phyloP scores from a whole-genome alignment of 2,113 vertebrate genomes.

The Equus quagga region DNA sequence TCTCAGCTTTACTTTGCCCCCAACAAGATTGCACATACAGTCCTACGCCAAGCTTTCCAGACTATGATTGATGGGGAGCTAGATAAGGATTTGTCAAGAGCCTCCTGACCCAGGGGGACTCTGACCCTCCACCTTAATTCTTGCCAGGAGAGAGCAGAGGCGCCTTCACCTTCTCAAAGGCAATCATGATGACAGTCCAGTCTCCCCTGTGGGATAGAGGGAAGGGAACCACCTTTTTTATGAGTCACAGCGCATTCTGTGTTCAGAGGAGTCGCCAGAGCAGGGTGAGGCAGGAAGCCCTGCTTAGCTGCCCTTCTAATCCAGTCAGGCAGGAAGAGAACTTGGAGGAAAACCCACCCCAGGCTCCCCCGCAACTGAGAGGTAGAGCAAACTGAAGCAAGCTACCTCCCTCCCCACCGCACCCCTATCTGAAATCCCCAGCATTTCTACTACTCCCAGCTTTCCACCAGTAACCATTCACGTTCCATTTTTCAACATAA shows the following conservation, averaged over 20 bases:
- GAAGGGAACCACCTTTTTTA: neutral
- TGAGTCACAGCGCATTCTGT: fast-evolving
- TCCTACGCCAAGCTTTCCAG: neutral
- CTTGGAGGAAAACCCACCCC: neutral
- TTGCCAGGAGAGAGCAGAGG: neutral
- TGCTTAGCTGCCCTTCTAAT: too few species aligned
- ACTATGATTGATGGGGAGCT: neutral
- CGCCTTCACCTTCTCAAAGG: neutral
- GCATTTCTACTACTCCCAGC: neutral
- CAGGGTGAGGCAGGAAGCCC: neutral
- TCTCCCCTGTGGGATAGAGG: fast-evolving
- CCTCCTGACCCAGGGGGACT: neutral
- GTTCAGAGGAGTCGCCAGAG: fast-evolving
- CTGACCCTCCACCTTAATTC: too few species aligned
- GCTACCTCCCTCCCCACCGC: neutral
- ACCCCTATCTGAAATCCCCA: neutral
- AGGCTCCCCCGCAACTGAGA: too few species aligned
- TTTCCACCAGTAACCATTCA: neutral
- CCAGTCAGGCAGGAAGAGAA: too few species aligned
- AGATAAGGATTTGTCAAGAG: neutral
- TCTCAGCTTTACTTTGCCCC: neutral
- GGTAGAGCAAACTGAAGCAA: neutral
- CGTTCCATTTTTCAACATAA: neutral
- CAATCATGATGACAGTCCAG: neutral
- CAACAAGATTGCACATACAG: neutral